Conservation (phyloP, 2,113 vertebrate species). For the Ramphastos sulfuratus region DNA sequence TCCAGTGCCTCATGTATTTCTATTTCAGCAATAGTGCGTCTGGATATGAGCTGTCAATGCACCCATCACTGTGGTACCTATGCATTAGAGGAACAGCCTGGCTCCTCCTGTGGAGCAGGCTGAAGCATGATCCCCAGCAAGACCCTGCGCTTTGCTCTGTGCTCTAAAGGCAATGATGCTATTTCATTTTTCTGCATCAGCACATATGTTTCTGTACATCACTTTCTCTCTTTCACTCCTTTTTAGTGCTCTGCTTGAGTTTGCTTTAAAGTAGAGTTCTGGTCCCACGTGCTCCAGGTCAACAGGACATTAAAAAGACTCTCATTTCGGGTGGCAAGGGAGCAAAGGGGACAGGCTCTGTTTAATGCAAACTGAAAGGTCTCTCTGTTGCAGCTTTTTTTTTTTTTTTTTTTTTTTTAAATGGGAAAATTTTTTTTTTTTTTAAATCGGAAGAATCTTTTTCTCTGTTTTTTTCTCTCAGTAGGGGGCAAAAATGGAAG, state of each 20-base stretch:
- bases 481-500: neutral
- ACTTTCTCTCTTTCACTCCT: neutral
- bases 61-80: neutral
- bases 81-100: neutral
- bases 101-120: neutral
- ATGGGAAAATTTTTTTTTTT: too few relatives aligned
- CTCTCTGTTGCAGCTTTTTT: neutral
- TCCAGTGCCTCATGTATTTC: neutral
- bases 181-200: neutral
- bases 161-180: neutral
- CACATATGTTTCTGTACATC: fast-evolving
- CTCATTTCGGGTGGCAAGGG: fast-evolving
- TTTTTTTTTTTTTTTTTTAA: neutral
- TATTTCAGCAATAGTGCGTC: neutral
- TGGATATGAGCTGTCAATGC: neutral
- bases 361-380: neutral
- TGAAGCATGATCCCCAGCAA: fast-evolving
- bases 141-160: neutral
- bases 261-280: neutral
- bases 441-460: neutral
- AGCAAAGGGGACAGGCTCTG: neutral
- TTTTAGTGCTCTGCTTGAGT: neutral
- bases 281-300: neutral
- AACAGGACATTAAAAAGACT: neutral
- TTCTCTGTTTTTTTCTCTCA: neutral